These are phyloP conservation scores for Ariolimax columbianus DNA, from an alignment of 2,888 invertebrate species.

Conservation along the genomic window DNA sequence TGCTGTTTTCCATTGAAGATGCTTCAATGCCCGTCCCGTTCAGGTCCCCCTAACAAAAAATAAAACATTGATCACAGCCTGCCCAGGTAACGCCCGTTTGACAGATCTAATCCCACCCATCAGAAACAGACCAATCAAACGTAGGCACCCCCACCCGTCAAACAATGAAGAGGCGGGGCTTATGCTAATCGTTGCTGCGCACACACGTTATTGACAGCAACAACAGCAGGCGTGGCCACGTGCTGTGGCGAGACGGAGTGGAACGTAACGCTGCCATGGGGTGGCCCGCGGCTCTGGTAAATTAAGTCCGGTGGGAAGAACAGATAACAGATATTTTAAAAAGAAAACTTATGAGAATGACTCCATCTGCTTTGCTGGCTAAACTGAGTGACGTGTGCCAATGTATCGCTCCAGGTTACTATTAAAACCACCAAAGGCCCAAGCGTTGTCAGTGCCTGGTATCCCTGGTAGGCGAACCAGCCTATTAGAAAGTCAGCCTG, in stretches of 20 bases:
- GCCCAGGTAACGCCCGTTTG: background rate
- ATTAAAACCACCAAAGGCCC: conserved; percentile 26
- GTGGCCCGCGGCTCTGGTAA: background rate
- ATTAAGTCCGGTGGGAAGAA: conserved; percentile 2
- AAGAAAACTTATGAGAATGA: conserved; percentile 45
- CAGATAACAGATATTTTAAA: background rate
- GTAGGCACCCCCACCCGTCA: background rate
- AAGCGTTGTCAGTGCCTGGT: background rate
- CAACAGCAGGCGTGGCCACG: conserved; percentile 8
- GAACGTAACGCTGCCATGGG: background rate
- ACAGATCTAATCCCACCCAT: background rate
- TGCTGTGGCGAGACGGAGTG: background rate
- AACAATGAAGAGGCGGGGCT: background rate
- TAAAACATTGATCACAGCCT: no score
- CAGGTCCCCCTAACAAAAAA: no score
- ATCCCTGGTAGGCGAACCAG: background rate
- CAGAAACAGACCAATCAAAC: conserved; percentile 1
- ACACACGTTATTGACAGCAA: background rate
- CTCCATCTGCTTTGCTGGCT: conserved; percentile 40
- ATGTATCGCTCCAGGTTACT: background rate
- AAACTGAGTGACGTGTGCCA: conserved; percentile 32
- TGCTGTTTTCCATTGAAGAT: conserved; percentile 6
- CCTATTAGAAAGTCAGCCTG: no score
- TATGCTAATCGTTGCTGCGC: background rate
- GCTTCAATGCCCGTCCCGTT: background rate